Evolutionary conservation across 2,797 vertebrate species (phyloP).

Genomic region (Knipowitschia caucasica): DNA sequence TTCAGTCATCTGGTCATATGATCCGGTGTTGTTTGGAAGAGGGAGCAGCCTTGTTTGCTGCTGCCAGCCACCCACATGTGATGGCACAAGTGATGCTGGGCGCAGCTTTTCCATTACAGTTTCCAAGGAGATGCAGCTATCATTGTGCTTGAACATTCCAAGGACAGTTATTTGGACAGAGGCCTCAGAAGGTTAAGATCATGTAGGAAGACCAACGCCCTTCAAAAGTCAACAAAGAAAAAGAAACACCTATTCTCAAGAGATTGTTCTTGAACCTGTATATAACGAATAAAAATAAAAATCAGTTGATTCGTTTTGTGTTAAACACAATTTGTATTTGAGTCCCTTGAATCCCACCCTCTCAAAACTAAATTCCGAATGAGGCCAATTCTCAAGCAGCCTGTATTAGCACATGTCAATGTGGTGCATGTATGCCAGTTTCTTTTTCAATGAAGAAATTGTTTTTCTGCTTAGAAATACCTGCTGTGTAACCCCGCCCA

Average conservation of each 20-base stretch:
- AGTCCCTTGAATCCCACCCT: too few relatives aligned
- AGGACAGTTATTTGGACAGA: conserved; percentile 66
- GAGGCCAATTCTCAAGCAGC: neutral
- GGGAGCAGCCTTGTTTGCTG: conserved; percentile 45
- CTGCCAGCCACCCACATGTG: conserved; percentile 64
- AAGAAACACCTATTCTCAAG: conserved; percentile 69
- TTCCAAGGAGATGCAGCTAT: conserved; percentile 76
- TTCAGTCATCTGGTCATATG: conserved; percentile 27
- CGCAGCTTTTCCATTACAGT: conserved; percentile 72
- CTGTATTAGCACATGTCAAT: neutral
- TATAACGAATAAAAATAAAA: conserved; percentile 63
- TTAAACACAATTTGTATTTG: conserved; percentile 22
- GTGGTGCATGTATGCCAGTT: too few relatives aligned
- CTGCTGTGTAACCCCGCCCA: conserved; percentile 80
- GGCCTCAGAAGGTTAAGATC: conserved; percentile 66
- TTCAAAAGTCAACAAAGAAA: conserved; percentile 60
- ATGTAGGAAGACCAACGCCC: conserved; percentile 20
- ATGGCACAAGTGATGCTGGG: conserved; percentile 70
- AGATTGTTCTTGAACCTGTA: conserved; percentile 63
- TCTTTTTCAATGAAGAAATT: neutral
- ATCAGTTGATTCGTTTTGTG: conserved; percentile 52
- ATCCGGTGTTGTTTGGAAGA: conserved; percentile 33
- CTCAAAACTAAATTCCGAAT: too few relatives aligned
- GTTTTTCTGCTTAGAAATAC: conserved; percentile 69
- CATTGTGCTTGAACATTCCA: conserved; percentile 72